Base-by-base conservation (phyloP, 2,113 vertebrate genomes). In the Agelaius phoeniceus region DNA sequence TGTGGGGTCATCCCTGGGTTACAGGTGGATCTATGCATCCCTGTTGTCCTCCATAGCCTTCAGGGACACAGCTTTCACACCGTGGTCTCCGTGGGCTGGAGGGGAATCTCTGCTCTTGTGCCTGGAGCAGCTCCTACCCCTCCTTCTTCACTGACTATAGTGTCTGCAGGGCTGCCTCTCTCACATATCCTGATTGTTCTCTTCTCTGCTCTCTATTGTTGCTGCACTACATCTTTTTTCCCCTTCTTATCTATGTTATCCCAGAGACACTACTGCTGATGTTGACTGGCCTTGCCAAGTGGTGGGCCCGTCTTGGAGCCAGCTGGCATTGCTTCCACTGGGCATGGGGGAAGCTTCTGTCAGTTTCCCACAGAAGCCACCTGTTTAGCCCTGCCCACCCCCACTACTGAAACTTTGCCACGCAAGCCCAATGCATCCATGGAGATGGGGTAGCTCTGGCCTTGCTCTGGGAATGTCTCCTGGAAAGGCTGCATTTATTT, bases 391-490 rank as follows among this genome's bases (percentile, higher is more conserved):
- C 13, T 20, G 4, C 5, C 18, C 6, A 62, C 2, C 5, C 4
- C 63, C n/a, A 33, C 41, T 26, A 26, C 9, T 54, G 44, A 55
- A 61, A 62, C 9, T 35, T 68, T 68, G 6, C 11, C 15, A 48
- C 0, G 0, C 8, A 43, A 73, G 49, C 13, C 15, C 11, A 19
- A 1, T 51, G 13, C 10, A 19, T 39, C 33, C 0, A 0, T 17
- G n/a, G 15, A 31, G 16, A 24, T 16, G 15, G 4, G 4, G 51
- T 46, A 85, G 11, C 54, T 57, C 46, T 69, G n/a, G 15, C 28
- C 37, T 78, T 78, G 23, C 27, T 61, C 30, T 68, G 30, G 35
- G 35, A 72, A 68, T 4, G 5, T 43, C 3, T 91, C 18, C 58
- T 69, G 57, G 21, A 91, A 87, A 77, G 3, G 6, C 7, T 54